phyloP scores from a whole-genome alignment of 2,888 invertebrate genomes.

The Deilephila porcellus region DNA sequence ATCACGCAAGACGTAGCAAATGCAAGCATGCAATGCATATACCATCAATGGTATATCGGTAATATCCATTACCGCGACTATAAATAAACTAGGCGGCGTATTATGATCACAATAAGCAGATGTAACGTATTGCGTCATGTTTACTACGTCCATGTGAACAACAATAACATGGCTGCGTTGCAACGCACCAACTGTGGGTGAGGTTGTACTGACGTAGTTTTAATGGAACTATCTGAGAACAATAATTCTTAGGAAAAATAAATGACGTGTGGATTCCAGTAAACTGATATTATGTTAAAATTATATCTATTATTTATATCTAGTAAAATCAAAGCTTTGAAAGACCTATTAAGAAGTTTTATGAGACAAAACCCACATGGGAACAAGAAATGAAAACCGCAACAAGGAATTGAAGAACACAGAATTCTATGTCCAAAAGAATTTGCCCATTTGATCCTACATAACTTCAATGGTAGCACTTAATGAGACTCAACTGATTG shows the following conservation, averaged over 20 bases:
- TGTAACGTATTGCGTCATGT: slow-evolving; percentile 14
- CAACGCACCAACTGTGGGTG: background rate
- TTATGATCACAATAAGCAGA: slow-evolving; percentile 7
- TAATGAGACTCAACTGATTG: no score
- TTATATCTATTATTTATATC: no score
- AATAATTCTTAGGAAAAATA: background rate
- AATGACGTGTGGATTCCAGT: background rate
- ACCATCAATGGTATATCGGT: background rate
- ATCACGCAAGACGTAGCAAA: background rate
- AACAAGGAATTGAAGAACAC: no score
- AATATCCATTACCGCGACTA: background rate
- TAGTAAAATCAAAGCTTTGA: no score
- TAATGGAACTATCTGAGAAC: background rate
- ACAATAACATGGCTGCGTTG: slow-evolving; percentile 3
- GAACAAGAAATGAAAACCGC: no score
- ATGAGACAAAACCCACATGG: no score
- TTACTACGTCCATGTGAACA: background rate
- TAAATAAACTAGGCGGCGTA: background rate
- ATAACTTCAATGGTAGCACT: no score
- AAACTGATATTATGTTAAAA: background rate
- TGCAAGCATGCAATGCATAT: no score
- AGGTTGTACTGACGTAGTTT: background rate
- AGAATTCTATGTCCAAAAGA: no score
- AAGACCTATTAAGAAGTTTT: no score
- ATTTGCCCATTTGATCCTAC: no score